Evolutionary conservation across 2,113 vertebrate species (phyloP).

Genomic region (Panthera tigris): DNA sequence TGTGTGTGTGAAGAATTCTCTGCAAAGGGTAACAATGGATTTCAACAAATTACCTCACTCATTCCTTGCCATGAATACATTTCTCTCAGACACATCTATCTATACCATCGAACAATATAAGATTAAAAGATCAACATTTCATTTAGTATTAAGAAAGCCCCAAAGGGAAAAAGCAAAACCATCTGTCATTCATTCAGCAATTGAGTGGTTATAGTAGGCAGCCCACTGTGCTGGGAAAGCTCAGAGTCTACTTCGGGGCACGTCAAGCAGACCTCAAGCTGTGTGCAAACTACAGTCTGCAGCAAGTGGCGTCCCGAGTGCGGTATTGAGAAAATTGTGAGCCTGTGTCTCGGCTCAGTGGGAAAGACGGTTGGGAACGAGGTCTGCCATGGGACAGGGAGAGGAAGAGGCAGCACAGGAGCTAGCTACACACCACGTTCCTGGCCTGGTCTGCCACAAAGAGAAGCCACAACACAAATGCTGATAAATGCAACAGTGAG

Average conservation of each 20-base stretch:
- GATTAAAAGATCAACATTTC: not conserved
- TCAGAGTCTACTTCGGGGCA: not conserved
- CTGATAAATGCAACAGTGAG: not conserved
- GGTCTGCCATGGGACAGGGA: fast-evolving
- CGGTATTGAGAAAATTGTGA: not conserved
- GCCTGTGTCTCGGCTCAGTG: not conserved
- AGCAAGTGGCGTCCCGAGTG: not conserved
- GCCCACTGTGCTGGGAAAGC: not conserved
- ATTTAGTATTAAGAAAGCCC: not conserved
- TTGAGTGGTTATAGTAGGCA: not conserved
- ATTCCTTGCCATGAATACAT: not conserved
- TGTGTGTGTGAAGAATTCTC: not conserved
- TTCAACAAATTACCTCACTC: not conserved
- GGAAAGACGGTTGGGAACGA: not conserved
- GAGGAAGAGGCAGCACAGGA: not conserved
- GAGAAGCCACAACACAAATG: not conserved
- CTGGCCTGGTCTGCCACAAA: not conserved
- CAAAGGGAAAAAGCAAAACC: not conserved
- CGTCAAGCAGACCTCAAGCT: not conserved
- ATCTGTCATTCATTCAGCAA: not conserved
- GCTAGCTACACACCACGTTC: fast-evolving
- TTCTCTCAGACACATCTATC: not conserved
- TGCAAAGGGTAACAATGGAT: not conserved
- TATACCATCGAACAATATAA: not conserved
- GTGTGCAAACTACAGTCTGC: not conserved